Conservation (phyloP, 1,140 invertebrate genomes). For the Geopemphigus sp. region DNA sequence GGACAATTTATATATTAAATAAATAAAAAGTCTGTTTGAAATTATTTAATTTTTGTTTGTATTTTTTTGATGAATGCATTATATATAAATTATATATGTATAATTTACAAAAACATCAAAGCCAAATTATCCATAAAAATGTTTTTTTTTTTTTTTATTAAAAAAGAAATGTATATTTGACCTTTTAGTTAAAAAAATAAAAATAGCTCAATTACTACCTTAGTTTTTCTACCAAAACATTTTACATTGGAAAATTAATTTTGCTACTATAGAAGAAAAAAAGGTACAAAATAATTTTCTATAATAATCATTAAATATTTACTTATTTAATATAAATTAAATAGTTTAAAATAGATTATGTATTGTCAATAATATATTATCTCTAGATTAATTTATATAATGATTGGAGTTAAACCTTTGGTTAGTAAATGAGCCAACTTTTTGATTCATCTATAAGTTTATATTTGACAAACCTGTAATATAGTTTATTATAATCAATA, state of each 20-base stretch:
- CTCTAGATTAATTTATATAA: neutral
- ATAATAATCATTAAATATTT: neutral
- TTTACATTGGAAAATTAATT: neutral
- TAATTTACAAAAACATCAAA: neutral
- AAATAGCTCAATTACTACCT: conserved; percentile 29
- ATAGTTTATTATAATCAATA: conserved; percentile 23
- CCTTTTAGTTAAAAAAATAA: conserved; percentile 24
- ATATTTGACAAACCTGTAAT: conserved; percentile 7
- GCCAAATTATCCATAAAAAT: neutral
- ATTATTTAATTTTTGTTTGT: neutral
- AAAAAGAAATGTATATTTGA: conserved; percentile 3
- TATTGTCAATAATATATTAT: neutral
- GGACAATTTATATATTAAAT: no score
- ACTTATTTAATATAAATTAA: neutral
- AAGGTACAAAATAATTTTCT: neutral
- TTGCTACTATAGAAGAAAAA: neutral
- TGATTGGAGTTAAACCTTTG: neutral
- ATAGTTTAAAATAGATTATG: neutral
- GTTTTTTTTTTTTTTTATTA: conserved; percentile 10
- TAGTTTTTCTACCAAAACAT: neutral
- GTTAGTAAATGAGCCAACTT: conserved; percentile 30
- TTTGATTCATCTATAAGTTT: neutral
- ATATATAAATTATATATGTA: neutral
- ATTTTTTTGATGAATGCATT: neutral
- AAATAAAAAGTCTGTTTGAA: no score